phyloP scores from a whole-genome alignment of 2,888 invertebrate genomes.

The Petrolisthes manimaculis region DNA sequence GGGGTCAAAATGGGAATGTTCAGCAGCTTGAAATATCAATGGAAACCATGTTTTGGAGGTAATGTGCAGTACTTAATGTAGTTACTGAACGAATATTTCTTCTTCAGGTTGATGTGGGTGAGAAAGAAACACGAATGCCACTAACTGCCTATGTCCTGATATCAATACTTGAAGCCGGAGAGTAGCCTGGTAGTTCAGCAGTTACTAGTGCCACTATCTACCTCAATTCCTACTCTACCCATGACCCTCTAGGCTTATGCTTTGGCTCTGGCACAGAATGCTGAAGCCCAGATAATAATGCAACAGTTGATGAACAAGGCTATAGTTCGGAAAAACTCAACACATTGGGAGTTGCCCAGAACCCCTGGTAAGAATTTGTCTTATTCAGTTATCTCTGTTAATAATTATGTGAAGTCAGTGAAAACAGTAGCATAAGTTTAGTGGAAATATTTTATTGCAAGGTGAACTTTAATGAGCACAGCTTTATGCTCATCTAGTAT shows the following conservation, averaged over 20 bases:
- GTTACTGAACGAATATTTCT: background rate
- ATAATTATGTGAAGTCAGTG: background rate
- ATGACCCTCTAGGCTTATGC: slow-evolving; percentile 13
- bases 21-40: background rate
- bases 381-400: background rate
- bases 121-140: slow-evolving; percentile 73
- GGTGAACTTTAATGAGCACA: too few relatives aligned
- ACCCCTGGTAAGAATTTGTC: background rate
- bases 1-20: background rate
- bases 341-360: slow-evolving; percentile 1
- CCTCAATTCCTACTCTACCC: background rate
- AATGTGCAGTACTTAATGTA: background rate
- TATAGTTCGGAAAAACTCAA: background rate
- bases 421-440: background rate
- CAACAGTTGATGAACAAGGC: background rate
- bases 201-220: slow-evolving; percentile 28
- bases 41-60: background rate
- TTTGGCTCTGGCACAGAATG: background rate
- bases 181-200: slow-evolving; percentile 64
- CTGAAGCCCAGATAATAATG: background rate
- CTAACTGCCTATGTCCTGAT: slow-evolving; percentile 80
- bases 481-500: too few relatives aligned
- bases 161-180: slow-evolving; percentile 76
- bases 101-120: slow-evolving; percentile 66
- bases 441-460: too few relatives aligned